Percentiles rank a stretch among this genome's conserved stretches.
phyloP scores from a whole-genome alignment of 1,140 invertebrate species.

The Drosophila ohnishii region DNA sequence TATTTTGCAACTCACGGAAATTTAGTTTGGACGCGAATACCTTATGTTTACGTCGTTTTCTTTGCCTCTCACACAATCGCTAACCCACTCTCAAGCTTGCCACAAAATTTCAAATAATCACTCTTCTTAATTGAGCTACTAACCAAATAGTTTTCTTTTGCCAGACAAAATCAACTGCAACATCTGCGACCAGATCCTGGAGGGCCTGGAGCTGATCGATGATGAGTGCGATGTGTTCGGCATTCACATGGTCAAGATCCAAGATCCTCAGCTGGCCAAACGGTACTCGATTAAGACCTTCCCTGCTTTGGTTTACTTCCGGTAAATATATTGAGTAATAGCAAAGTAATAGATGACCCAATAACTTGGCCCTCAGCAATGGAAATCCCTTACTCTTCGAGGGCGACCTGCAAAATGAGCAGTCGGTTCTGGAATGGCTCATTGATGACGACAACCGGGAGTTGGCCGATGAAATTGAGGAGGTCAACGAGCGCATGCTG shows the following conservation, averaged over 20 bases:
- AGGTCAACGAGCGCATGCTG: constrained; percentile 95
- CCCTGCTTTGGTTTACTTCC: constrained; percentile 95
- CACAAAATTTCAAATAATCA: constrained; percentile 16
- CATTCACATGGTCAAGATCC: constrained; percentile 97
- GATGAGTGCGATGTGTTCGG: constrained; percentile 97
- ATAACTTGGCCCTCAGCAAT: constrained; percentile 84
- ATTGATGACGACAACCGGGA: constrained; percentile 97
- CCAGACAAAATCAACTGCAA: constrained; percentile 95
- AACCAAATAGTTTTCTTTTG: constrained; percentile 30
- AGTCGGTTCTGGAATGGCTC: constrained; percentile 95
- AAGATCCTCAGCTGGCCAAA: constrained; percentile 94
- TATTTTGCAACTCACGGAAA: constrained; percentile 31
- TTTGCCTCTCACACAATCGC: constrained; percentile 45
- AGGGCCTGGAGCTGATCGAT: constrained; percentile 94
- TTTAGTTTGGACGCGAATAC: constrained; percentile 83
- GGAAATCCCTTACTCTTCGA: constrained; percentile 96
- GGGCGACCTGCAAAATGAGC: constrained; percentile 95
- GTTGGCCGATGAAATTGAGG: constrained; percentile 96
- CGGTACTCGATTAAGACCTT: constrained; percentile 97
- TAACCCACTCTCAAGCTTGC: constrained; percentile 48
- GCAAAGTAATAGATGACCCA: not conserved
- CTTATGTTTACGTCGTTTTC: constrained; percentile 81
- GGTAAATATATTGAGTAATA: constrained; percentile 54
- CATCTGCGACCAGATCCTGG: constrained; percentile 95
- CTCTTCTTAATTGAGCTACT: not conserved